These are phyloP conservation scores for Mormyrus hasselquistii DNA, from an alignment of 2,797 vertebrate genomes.

Conservation along the genomic window DNA sequence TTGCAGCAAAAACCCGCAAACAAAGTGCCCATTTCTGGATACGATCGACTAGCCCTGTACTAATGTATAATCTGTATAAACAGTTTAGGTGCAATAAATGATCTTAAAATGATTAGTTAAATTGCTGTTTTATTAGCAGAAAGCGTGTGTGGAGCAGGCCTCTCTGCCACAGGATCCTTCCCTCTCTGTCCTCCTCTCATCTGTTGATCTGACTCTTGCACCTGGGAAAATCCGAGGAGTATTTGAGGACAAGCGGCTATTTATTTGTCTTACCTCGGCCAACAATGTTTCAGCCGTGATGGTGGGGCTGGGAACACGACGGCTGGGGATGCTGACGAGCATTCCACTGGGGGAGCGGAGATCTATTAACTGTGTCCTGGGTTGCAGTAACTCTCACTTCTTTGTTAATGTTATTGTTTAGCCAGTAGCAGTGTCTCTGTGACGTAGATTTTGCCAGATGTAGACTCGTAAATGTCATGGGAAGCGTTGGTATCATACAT, in stretches of 20 bases:
- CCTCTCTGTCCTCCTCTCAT: conserved; percentile 66
- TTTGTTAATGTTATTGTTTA: neutral
- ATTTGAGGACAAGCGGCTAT: conserved; percentile 76
- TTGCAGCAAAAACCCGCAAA: neutral
- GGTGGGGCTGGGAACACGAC: neutral
- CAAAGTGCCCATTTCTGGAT: neutral
- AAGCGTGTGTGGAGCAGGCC: neutral
- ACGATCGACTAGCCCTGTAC: neutral
- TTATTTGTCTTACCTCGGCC: neutral
- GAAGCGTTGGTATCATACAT: neutral
- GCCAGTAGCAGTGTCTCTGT: neutral
- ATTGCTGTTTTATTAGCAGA: neutral
- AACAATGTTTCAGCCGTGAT: neutral
- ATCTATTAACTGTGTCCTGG: neutral
- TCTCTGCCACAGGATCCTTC: neutral
- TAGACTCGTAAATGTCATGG: neutral
- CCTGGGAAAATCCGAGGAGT: conserved; percentile 88
- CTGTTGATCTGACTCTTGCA: conserved; percentile 84
- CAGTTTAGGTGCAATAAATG: neutral
- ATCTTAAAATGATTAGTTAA: neutral
- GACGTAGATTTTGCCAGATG: neutral
- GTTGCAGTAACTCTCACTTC: neutral
- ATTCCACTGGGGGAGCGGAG: neutral
- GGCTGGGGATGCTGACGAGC: neutral
- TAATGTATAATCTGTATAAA: neutral